Conservation (phyloP, 1,140 invertebrate species). For the fruit fly (Drosophila melanogaster) region DNA sequence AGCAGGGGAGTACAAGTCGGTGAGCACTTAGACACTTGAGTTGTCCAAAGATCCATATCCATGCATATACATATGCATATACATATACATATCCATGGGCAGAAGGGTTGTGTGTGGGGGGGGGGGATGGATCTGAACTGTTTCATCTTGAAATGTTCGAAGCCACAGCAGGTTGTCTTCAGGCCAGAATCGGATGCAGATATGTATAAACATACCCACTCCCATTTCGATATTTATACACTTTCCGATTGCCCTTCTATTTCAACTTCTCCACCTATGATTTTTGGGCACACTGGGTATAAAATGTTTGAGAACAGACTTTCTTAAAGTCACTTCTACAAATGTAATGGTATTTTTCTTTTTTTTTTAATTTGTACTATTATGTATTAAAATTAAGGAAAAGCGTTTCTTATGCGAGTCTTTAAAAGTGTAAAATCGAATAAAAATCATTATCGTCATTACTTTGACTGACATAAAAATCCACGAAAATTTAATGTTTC, state of each 20-base stretch:
- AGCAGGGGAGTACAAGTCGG: constrained; percentile 32
- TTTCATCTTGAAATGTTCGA: constrained; percentile 72
- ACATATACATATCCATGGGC: not conserved
- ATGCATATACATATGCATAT: constrained; percentile 2
- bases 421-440: too few species aligned
- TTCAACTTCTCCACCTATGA: not conserved
- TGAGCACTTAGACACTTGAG: constrained; percentile 79
- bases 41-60: constrained; percentile 57
- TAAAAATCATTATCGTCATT: too few species aligned
- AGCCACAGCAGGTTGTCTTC: constrained; percentile 79
- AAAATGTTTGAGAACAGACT: not conserved
- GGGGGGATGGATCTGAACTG: constrained; percentile 68
- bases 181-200: constrained; percentile 64
- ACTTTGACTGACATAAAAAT: too few species aligned
- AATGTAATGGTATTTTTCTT: too few species aligned
- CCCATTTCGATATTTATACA: constrained; percentile 16
- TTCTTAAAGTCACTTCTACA: not conserved
- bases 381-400: too few species aligned
- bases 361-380: too few species aligned
- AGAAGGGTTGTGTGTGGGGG: constrained; percentile 13
- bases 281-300: constrained; percentile 1
- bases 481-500: not conserved
- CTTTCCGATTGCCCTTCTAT: constrained; percentile 7
- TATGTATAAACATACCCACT: constrained; percentile 59
- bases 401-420: too few species aligned